Conservation (phyloP, 2,113 vertebrate genomes). For the Cavia aperea region DNA sequence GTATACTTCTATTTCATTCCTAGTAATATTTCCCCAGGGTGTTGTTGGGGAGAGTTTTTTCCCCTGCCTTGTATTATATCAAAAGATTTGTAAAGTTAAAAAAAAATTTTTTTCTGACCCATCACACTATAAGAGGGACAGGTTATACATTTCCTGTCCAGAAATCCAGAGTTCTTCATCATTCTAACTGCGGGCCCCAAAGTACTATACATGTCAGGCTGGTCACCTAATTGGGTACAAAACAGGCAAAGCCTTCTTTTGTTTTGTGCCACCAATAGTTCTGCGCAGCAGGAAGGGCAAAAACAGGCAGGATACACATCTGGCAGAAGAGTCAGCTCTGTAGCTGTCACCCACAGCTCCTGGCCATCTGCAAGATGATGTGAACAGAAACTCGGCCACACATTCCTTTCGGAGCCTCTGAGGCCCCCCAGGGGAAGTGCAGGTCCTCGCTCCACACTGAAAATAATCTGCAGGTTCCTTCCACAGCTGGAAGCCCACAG, state of each 20-base stretch:
- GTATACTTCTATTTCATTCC: not conserved
- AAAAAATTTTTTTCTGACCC: constrained; percentile 22
- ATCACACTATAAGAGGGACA: not conserved
- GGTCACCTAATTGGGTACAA: not conserved
- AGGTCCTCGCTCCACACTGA: not conserved
- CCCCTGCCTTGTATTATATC: too few species aligned
- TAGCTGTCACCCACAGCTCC: not conserved
- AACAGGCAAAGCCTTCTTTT: not conserved
- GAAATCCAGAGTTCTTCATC: not conserved
- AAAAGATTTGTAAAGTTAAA: constrained; percentile 3
- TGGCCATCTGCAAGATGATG: not conserved
- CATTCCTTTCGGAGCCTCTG: not conserved
- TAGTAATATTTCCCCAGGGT: not conserved
- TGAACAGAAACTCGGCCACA: not conserved
- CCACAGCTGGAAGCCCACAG: not conserved
- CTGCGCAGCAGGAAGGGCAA: not conserved
- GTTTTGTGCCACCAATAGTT: not conserved
- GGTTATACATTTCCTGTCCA: not conserved
- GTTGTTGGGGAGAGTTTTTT: not conserved
- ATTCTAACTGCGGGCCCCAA: not conserved
- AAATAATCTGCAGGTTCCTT: not conserved
- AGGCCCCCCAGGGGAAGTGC: not conserved
- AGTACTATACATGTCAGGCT: not conserved
- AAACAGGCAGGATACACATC: not conserved
- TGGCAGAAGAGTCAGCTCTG: not conserved